These are phyloP conservation scores for western clawed frog (Xenopus tropicalis) DNA, from an alignment of 2,113 vertebrate genomes.

Conservation along the genomic window UCB_Xtro_10.0 CM004447.2:141668001-141668500, in stretches of 20 bases:
- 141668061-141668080: slow-evolving; percentile 21
- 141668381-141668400: too few relatives aligned
- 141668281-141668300: too few relatives aligned
- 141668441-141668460: too few relatives aligned
- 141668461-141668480: too few relatives aligned
- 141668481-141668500: too few relatives aligned
- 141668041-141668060: slow-evolving; percentile 10
- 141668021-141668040: not conserved
- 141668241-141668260: not conserved
- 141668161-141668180: slow-evolving; percentile 22
- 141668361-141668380: too few relatives aligned
- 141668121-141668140: slow-evolving; percentile 29
- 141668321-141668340: too few relatives aligned
- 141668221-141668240: not conserved
- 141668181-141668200: slow-evolving; percentile 30
- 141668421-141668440: too few relatives aligned
- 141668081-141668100: slow-evolving; percentile 24
- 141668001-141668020: not conserved
- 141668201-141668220: slow-evolving; percentile 24
- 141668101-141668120: slow-evolving; percentile 30
- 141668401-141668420: too few relatives aligned
- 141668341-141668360: too few relatives aligned
- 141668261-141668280: not conserved
- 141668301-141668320: too few relatives aligned
- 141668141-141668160: slow-evolving; percentile 32